Conservation (phyloP, 2,888 invertebrate species). For the Drosophila ustulata region DNA sequence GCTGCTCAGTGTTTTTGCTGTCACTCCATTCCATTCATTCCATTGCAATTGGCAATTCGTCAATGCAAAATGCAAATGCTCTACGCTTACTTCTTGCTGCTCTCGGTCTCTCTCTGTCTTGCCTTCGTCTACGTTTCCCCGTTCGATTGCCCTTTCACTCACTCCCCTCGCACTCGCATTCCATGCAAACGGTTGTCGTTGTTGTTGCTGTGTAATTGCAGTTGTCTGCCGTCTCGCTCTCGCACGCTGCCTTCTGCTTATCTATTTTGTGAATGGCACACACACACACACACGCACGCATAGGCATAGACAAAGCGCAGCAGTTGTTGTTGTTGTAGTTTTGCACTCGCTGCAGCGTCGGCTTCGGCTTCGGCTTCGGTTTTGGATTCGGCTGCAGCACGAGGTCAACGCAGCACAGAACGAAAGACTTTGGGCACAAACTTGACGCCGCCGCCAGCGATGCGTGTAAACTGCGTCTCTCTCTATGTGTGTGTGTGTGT, state of each 20-base stretch:
- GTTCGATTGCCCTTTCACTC: neutral
- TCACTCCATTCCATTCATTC: neutral
- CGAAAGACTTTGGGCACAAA: constrained; percentile 75
- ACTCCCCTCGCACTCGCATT: neutral
- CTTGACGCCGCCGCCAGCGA: constrained; percentile 49
- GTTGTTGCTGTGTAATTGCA: neutral
- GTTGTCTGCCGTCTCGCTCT: constrained; percentile 1
- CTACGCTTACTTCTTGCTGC: constrained; percentile 5
- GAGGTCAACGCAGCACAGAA: constrained; percentile 62
- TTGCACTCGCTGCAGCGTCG: constrained; percentile 14
- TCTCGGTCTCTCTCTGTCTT: constrained; percentile 2
- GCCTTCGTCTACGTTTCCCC: neutral
- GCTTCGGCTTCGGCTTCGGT: neutral
- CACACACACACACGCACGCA: neutral
- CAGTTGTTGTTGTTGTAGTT: constrained; percentile 21
- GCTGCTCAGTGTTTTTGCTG: neutral
- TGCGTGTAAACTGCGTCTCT: constrained; percentile 56
- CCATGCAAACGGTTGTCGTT: neutral
- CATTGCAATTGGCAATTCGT: constrained; percentile 19
- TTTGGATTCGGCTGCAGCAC: constrained; percentile 59
- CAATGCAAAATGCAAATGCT: constrained; percentile 4
- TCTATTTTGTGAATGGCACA: constrained; percentile 36
- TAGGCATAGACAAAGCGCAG: neutral
- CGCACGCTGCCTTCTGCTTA: neutral
- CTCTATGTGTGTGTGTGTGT: neutral